phyloP scores from a whole-genome alignment of 2,113 vertebrate species.

The Protobothrops flavoviridis region DNA sequence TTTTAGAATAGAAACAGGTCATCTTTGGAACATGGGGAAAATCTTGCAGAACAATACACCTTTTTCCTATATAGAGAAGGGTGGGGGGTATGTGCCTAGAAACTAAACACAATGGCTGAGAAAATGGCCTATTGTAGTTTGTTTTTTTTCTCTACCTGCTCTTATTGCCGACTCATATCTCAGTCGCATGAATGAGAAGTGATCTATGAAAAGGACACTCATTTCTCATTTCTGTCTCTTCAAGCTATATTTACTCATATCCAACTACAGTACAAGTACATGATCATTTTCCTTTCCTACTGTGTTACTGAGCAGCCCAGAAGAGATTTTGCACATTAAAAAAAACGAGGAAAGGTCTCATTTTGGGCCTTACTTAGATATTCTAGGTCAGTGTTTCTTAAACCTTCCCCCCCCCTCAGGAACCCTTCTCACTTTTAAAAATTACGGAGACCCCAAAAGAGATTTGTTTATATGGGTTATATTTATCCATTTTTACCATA shows the following conservation, averaged over 20 bases:
- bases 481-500: neutral
- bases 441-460: neutral
- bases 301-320: neutral
- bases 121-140: neutral
- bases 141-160: neutral
- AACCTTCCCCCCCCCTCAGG: rapidly evolving
- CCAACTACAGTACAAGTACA: neutral
- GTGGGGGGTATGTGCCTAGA: neutral
- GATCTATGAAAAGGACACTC: neutral
- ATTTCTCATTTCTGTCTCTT: neutral
- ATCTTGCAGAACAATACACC: neutral
- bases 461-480: neutral
- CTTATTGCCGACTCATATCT: neutral
- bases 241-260: neutral
- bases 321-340: neutral
- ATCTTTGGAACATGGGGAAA: constrained; percentile 2
- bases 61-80: neutral
- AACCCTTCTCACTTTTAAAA: neutral
- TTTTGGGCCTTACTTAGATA: neutral
- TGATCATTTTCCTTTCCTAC: neutral
- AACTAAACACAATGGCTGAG: neutral
- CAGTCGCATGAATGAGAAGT: neutral
- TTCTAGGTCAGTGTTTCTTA: neutral
- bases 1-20: neutral
- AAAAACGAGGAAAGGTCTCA: neutral